These are phyloP conservation scores for Paramormyrops kingsleyae DNA, from an alignment of 2,113 vertebrate species.

Conservation along the genomic window DNA sequence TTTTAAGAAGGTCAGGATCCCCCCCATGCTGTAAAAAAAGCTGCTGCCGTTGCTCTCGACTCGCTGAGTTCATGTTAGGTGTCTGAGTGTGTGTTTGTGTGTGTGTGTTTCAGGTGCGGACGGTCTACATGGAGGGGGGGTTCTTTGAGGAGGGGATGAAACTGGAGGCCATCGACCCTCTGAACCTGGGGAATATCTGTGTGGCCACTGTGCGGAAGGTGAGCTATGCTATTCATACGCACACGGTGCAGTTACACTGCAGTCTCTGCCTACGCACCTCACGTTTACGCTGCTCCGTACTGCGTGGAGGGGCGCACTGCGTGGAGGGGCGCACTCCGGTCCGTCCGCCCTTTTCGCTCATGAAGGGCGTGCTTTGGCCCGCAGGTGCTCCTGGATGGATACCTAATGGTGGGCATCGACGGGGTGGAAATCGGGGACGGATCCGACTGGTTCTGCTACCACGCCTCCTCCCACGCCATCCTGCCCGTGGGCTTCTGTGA, in stretches of 20 bases:
- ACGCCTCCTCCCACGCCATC: constrained; percentile 83
- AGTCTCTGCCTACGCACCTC: background rate
- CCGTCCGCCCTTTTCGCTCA: background rate
- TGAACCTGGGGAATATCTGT: constrained; percentile 90
- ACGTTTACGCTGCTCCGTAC: background rate
- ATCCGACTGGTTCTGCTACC: constrained; percentile 90
- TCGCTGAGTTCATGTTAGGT: background rate
- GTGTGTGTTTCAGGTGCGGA: constrained; percentile 62
- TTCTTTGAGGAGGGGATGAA: constrained; percentile 94
- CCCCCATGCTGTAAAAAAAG: background rate
- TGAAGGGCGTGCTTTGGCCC: background rate
- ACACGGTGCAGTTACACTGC: background rate
- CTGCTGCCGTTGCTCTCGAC: background rate
- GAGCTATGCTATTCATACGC: background rate
- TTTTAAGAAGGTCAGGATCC: constrained; percentile 72
- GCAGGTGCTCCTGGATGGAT: constrained; percentile 84
- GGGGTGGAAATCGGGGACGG: constrained; percentile 61
- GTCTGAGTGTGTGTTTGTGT: background rate
- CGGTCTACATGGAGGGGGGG: constrained; percentile 78
- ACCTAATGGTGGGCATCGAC: constrained; percentile 91
- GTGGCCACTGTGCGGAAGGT: constrained; percentile 65
- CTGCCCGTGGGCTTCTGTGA: constrained; percentile 81
- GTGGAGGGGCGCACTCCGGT: background rate
- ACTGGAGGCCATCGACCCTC: constrained; percentile 87
- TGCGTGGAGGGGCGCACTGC: too few species aligned